Base-by-base conservation (phyloP, 1,140 invertebrate species). In the Apis florea region DNA sequence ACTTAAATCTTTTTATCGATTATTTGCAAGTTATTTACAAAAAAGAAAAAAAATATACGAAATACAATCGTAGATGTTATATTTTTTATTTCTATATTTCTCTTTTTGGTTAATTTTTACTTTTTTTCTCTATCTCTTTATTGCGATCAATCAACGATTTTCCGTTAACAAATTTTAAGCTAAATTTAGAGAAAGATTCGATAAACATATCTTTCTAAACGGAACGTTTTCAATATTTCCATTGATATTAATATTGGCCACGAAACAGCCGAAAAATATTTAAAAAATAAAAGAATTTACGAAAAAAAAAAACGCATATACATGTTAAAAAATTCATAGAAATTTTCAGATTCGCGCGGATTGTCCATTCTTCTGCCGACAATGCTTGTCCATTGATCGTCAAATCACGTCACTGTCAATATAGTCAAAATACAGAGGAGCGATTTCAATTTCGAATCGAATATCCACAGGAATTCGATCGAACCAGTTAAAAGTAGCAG, bases 341-440 rank as follows among this genome's bases (percentile, higher is more conserved):
- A 64, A 67, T 49, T 67, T 21, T 40, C 19, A 40, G 31, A 40
- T 40, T 19, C 17, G n/a, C 11, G 13, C 12, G 61, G 13, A 67
- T 67, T 67, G 26, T 47, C 49, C 64, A 13, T 2, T 47, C 31
- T 40, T 19, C 21, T 67, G 64, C 5, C 64, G n/a, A 47, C 64
- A n/a, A 19, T 67, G 64, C 49, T 67, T 67, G 64, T 40, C 40
- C 64, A 40, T 67, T 67, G 64, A 67, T 67, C 49, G 40, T 67
- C 64, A n/a, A 67, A 67, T 67, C 64, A 67, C 64, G 64, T 67
- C 64, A 67, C 64, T 67, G 64, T 67, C 64, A 67, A 49, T 40
- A 40, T 19, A 21, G 40, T 8, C 40, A 19, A 67, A 67, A 67
- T 67, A 67, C n/a, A 67, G 64, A 67, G 19, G 40, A 67, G 64